These are phyloP conservation scores for Anableps anableps DNA, from an alignment of 2,797 vertebrate genomes.

Conservation along the genomic window DNA sequence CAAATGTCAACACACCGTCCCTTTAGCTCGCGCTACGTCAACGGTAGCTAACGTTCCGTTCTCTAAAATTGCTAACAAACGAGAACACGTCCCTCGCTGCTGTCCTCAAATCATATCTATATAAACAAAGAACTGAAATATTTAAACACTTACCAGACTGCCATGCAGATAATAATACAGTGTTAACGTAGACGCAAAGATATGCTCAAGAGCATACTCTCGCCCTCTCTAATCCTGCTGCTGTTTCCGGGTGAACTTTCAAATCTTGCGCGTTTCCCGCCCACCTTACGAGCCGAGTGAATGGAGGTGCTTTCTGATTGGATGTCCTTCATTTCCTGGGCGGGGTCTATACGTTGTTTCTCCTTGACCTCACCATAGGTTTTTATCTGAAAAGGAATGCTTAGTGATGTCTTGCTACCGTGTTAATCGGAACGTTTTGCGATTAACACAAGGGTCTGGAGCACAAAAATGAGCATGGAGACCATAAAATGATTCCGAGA, in stretches of 20 bases:
- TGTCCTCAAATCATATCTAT: background rate
- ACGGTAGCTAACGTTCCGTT: conserved; percentile 30
- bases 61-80: conserved; percentile 15
- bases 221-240: conserved; percentile 22
- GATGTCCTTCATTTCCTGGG: conserved; percentile 9
- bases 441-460: background rate
- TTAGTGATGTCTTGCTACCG: background rate
- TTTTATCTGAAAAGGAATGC: background rate
- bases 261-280: conserved; percentile 82
- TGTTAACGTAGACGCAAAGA: background rate
- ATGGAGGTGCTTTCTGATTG: conserved; percentile 47
- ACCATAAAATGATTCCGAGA: background rate
- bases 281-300: conserved; percentile 14
- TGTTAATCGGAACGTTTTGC: background rate
- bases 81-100: background rate
- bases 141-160: conserved; percentile 52
- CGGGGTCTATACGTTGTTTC: conserved; percentile 14
- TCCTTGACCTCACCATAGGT: conserved; percentile 11
- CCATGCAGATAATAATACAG: conserved; percentile 22
- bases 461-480: background rate
- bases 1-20: conserved; percentile 31
- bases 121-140: background rate
- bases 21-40: conserved; percentile 26
- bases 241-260: conserved; percentile 81
- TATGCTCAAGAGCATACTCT: conserved; percentile 2